phyloP scores from a whole-genome alignment of 2,797 vertebrate species.

The Malurus splendens region DNA sequence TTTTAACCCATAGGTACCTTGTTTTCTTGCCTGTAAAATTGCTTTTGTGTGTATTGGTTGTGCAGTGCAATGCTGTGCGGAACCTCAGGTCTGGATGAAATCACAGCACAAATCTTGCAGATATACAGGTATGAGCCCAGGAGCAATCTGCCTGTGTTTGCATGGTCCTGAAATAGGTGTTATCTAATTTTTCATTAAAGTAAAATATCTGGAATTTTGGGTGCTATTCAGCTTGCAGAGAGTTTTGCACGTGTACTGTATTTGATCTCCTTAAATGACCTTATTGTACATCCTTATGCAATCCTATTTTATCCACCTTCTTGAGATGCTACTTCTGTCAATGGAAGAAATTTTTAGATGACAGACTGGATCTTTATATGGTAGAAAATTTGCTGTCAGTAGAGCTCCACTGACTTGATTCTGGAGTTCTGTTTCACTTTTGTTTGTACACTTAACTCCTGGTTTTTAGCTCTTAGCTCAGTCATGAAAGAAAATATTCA shows the following conservation, averaged over 20 bases:
- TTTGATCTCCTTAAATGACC: no score
- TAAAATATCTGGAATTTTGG: neutral
- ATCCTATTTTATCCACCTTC: no score
- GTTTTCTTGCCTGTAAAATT: neutral
- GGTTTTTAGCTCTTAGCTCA: neutral
- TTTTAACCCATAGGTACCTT: neutral
- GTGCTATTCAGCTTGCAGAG: neutral
- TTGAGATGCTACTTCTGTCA: neutral
- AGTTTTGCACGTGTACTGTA: neutral
- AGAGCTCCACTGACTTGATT: neutral
- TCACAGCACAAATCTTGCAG: neutral
- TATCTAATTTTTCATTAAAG: neutral
- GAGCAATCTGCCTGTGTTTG: neutral
- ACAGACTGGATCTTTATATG: neutral
- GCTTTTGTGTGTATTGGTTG: neutral
- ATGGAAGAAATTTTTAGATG: neutral
- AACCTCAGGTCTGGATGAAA: neutral
- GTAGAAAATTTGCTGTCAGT: neutral
- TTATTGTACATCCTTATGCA: no score
- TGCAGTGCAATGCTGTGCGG: neutral
- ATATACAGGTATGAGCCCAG: neutral
- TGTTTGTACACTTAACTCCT: neutral
- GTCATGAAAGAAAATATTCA: neutral
- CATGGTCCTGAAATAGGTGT: rapidly evolving
- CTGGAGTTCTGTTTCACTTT: neutral